Base-by-base conservation (phyloP, 2,888 invertebrate species). In the Physocephala rufipes region DNA sequence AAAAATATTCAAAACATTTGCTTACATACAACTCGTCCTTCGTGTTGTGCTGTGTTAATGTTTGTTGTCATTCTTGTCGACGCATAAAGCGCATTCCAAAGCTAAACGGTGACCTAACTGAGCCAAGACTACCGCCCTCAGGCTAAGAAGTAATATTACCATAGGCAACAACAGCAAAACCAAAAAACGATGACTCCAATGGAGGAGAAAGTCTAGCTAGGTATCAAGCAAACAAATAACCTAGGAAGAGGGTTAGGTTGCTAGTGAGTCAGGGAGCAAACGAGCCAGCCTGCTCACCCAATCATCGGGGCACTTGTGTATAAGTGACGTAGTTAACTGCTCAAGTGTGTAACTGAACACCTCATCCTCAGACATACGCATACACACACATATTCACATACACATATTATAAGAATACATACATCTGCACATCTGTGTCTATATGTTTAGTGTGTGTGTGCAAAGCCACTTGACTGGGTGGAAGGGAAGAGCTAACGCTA, bases 291-390 rank as follows among this genome's bases (percentile, higher is more conserved):
- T 4, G 15, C 24, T 13, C n/a, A 16, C 62, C 13, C 55, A 55
- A 55, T 15, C 24, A 62, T 19, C 30, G 24, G 53, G 68, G 36
- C 68, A 62, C 68, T 68, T 68, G 68, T 68, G 68, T 65, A 51
- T 49, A 68, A 68, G 68, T 68, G 68, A 45, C 68, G 62, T 68
- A 61, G 68, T 68, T 68, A 68, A 68, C 68, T 68, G 68, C 68
- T 62, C 62, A 68, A 68, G 68, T 68, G 68, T 62, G 62, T 62
- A 68, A 68, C 68, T 68, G 62, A 68, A 68, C 68, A 68, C 68
- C 67, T 67, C 67, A 67, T 67, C 59, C 67, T 67, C 61, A 21
- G 28, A 51, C 61, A 61, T 49, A 67, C 15, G 49, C 28, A 47
- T 19, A 61, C 61, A 30, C 43, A 36, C 43, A 62, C 12, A 30